Conservation (phyloP, 2,113 vertebrate species). For the Oenanthe melanoleuca region DNA sequence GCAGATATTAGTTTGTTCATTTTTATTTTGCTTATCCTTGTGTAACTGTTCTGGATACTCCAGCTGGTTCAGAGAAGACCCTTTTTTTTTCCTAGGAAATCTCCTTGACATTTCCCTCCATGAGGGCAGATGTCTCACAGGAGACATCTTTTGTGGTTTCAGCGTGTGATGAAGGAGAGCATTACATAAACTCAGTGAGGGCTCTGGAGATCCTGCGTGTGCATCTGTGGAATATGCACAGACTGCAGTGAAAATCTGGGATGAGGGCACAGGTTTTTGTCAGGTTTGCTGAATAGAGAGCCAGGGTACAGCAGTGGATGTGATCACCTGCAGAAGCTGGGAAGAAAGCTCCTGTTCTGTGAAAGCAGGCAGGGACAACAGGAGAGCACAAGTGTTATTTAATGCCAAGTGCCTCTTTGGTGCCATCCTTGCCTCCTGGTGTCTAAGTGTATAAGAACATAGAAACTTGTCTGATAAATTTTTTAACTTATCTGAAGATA, state of each 20-base stretch:
- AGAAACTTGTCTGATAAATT: neutral
- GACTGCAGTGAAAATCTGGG: neutral
- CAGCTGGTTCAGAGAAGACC: neutral
- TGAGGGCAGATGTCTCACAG: neutral
- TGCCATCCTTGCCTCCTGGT: neutral
- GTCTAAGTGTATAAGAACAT: neutral
- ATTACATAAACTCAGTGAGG: neutral
- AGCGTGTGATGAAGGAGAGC: neutral
- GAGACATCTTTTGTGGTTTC: neutral
- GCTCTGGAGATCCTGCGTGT: neutral
- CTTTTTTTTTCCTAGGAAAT: neutral
- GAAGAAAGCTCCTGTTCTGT: neutral
- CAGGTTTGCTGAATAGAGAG: neutral
- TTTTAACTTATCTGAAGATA: neutral
- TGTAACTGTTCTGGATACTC: neutral
- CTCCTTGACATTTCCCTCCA: neutral
- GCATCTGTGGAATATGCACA: neutral
- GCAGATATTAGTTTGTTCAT: neutral
- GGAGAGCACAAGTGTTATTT: neutral
- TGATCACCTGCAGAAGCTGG: neutral
- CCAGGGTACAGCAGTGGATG: neutral
- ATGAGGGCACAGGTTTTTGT: neutral
- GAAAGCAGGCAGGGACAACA: neutral
- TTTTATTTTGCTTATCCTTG: neutral
- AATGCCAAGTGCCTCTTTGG: neutral